A percentile compares a stretch with the other conserved stretches of the same genome.
phyloP scores from a whole-genome alignment of 2,113 vertebrate species.

The Tor tambroides region DNA sequence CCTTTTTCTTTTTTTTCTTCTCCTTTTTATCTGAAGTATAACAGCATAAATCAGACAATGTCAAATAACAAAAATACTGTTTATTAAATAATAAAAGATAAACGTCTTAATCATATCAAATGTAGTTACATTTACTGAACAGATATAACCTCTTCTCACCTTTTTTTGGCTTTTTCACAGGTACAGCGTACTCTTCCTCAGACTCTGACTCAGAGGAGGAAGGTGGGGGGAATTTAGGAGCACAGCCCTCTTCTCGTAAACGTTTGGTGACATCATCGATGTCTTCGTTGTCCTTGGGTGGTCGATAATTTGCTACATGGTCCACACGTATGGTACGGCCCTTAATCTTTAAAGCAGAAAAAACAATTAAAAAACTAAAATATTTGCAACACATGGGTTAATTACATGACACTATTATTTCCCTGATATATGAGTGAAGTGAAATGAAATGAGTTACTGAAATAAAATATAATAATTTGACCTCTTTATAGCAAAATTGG shows the following conservation, averaged over 20 bases:
- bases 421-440: neutral
- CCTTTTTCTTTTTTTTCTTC: constrained; percentile 72
- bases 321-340: constrained; percentile 94
- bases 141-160: constrained; percentile 70
- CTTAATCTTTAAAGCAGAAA: constrained; percentile 81
- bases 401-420: neutral
- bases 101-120: neutral
- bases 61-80: neutral
- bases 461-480: neutral
- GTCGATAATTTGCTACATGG: constrained; percentile 89
- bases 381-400: neutral
- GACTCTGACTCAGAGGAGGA: constrained; percentile 70
- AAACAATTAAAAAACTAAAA: neutral
- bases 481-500: neutral
- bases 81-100: neutral
- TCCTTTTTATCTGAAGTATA: constrained; percentile 74
- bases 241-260: constrained; percentile 86
- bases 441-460: no score
- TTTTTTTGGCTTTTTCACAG: constrained; percentile 82
- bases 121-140: neutral
- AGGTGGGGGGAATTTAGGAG: constrained; percentile 63
- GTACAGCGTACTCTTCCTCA: constrained; percentile 68
- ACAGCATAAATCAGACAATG: neutral
- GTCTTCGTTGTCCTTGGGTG: constrained; percentile 88
- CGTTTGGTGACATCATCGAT: constrained; percentile 83